Conservation (phyloP, 2,888 invertebrate species). For the Entomobrya multifasciata region DNA sequence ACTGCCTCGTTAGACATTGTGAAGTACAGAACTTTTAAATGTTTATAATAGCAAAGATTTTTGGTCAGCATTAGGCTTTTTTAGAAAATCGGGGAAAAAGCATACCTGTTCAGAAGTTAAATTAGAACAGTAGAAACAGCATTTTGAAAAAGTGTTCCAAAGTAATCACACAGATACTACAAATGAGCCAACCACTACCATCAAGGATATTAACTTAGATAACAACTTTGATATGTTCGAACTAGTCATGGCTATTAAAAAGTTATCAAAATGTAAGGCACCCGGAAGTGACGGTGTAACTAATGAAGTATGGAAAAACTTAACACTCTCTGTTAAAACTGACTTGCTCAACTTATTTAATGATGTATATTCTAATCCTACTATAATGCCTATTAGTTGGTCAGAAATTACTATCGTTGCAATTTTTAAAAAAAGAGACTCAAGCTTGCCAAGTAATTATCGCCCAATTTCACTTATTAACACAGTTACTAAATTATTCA, state of each 20-base stretch:
- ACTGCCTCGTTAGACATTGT: not conserved
- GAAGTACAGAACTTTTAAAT: not conserved
- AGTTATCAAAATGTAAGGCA: slow-evolving; percentile 25
- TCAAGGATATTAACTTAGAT: not conserved
- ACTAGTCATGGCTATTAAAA: slow-evolving; percentile 3
- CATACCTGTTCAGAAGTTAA: not conserved
- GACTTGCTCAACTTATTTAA: slow-evolving; percentile 31
- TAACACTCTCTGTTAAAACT: not conserved
- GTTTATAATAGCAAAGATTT: slow-evolving; percentile 5
- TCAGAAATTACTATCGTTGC: slow-evolving; percentile 53
- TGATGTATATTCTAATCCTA: not conserved
- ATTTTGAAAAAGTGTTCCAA: slow-evolving; percentile 36
- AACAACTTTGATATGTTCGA: slow-evolving; percentile 53
- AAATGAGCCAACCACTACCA: too few relatives aligned
- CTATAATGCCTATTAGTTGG: slow-evolving; percentile 36
- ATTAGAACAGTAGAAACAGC: not conserved
- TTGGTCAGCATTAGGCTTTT: slow-evolving; percentile 25
- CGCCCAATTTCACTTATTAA: slow-evolving; percentile 62
- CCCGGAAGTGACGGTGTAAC: slow-evolving; percentile 63
- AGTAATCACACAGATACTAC: too few relatives aligned
- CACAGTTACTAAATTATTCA: slow-evolving; percentile 64
- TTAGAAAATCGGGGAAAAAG: not conserved
- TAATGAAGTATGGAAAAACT: slow-evolving; percentile 55
- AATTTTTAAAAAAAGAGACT: slow-evolving; percentile 64
- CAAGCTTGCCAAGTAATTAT: slow-evolving; percentile 46